Base-by-base conservation (phyloP, 2,113 vertebrate genomes). In the Hydropotes inermis region DNA sequence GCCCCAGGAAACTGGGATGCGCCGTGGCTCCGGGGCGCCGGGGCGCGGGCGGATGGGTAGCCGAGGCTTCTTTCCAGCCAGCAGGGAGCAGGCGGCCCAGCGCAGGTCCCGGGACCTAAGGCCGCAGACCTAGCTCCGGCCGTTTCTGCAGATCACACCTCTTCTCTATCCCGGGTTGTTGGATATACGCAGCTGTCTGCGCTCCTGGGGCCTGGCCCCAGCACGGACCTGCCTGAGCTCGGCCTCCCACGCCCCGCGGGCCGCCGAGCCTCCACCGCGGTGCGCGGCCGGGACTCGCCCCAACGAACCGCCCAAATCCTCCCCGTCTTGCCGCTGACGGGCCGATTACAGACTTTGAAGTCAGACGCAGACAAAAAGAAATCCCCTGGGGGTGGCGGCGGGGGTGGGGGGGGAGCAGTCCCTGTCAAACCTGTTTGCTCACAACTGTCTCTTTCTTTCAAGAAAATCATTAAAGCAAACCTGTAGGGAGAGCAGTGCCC, bases 361-460 rank as follows among this genome's bases (percentile, higher is more conserved):
- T 99, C 98, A 98, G 98, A 98, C 81, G 82, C 97, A 98, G 98
- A 98, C 98, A 97, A 98, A 98, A 98, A 98, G 98, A 96, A 98
- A 98, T 98, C 98, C 99, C 98, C 99, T 87, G 54, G 97, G 98
- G 70, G 47, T 93, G 92, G 79, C 9, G 92, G 79, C 17, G 96
- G 96, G 33, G 97, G 90, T 89, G 64, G 45, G 43, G 57, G 99
- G 98, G 90, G 88, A 27, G 98, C 98, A 94, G 98, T 99, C 98
- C 98, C 99, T 94, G 99, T 99, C 99, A 98, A 99, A 99, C 99
- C 98, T 98, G 99, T 99, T 99, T 99, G 99, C 99, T 99, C 99
- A 99, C 99, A 99, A 99, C 99, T 99, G 97, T 98, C 98, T 99
- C 94, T 94, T 98, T 97, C 97, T 98, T 97, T 98, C 98, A 98